Percentiles rank a stretch among this genome's conserved stretches.
Evolutionary conservation across 2,113 vertebrate species (phyloP).

Genomic region (Oreocharis arfaki): DNA sequence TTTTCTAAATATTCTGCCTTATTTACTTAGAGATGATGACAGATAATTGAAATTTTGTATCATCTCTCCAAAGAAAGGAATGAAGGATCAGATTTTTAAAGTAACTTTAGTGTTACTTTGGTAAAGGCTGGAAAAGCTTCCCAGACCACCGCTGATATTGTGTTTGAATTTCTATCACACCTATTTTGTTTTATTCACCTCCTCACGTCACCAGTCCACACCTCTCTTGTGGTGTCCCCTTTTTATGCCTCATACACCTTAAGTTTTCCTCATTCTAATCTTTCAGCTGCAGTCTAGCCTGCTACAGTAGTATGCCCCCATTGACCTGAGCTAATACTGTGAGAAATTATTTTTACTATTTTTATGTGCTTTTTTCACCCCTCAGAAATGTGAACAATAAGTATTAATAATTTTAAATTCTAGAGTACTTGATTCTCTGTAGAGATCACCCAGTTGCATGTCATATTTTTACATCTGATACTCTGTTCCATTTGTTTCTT

Average conservation of each 20-base stretch:
- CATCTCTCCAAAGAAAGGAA: background rate
- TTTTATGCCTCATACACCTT: background rate
- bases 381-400: background rate
- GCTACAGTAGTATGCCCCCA: background rate
- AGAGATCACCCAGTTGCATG: background rate
- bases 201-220: background rate
- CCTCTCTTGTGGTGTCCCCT: background rate
- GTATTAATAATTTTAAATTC: background rate
- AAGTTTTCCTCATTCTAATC: background rate
- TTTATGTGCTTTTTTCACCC: background rate
- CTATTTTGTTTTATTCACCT: background rate
- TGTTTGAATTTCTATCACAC: background rate
- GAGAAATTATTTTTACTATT: background rate
- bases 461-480: background rate
- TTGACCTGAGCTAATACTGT: background rate
- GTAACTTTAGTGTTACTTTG: rapidly evolving
- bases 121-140: background rate
- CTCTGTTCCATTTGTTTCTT: background rate
- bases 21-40: background rate
- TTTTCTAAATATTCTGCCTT: background rate
- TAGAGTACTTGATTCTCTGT: background rate
- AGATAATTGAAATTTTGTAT: background rate
- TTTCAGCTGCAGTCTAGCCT: background rate
- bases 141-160: background rate
- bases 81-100: background rate